Percentiles rank a stretch among this genome's conserved stretches.
Evolutionary conservation across 2,888 invertebrate genomes (phyloP).

Genomic region (Cantharis nigra): DNA sequence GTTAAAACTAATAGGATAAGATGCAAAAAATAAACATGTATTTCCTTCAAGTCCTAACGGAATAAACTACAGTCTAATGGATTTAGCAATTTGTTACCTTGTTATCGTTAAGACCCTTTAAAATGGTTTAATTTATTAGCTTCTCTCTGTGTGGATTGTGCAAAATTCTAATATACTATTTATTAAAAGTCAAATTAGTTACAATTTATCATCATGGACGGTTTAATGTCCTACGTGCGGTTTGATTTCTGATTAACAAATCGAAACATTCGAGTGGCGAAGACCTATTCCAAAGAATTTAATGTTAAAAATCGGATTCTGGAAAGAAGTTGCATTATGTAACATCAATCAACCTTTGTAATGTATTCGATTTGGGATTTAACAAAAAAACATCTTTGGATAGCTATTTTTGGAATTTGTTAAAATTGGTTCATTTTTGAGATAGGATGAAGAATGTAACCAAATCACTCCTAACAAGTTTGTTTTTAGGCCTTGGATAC

Average conservation of each 20-base stretch:
- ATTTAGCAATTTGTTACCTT: constrained; percentile 17
- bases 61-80: constrained; percentile 12
- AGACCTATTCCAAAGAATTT: background rate
- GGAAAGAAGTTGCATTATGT: background rate
- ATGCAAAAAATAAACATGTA: background rate
- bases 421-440: background rate
- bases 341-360: background rate
- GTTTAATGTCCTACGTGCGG: background rate
- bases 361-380: background rate
- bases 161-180: constrained; percentile 16
- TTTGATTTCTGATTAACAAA: too few species aligned
- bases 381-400: background rate
- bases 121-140: constrained; percentile 22
- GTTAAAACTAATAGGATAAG: background rate
- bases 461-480: constrained; percentile 1
- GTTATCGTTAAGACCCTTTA: constrained; percentile 26
- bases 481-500: background rate
- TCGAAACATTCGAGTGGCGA: too few species aligned
- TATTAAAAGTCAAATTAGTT: constrained; percentile 21
- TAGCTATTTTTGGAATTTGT: background rate
- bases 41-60: background rate
- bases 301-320: background rate
- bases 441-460: background rate
- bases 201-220: background rate
- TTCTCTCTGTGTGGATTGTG: constrained; percentile 16